Percentiles rank a stretch among this genome's conserved stretches.
These are phyloP conservation scores for Sitobion miscanthi DNA, from an alignment of 1,140 invertebrate species.

Conservation along the genomic window DNA sequence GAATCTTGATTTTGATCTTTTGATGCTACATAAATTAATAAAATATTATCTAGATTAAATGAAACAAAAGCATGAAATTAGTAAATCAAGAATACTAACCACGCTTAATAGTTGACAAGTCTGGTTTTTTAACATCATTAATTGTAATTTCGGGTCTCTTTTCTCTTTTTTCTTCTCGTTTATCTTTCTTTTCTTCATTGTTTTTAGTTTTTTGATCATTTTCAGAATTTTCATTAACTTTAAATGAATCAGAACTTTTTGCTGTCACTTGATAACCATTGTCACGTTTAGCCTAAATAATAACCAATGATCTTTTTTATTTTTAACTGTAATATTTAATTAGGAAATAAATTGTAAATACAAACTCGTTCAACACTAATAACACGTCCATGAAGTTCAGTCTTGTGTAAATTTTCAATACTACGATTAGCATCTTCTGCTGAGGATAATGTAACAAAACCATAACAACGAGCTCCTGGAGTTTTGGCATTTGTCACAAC, in stretches of 20 bases:
- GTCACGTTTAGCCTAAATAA: constrained; percentile 60
- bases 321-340: not conserved
- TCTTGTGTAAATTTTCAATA: constrained; percentile 86
- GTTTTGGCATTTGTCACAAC: constrained; percentile 93
- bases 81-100: not conserved
- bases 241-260: constrained; percentile 60
- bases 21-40: constrained; percentile 4
- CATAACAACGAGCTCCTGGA: constrained; percentile 90
- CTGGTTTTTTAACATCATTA: constrained; percentile 49
- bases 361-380: constrained; percentile 87
- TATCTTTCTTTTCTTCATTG: constrained; percentile 63
- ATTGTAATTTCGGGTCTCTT: constrained; percentile 54
- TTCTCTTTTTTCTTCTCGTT: constrained; percentile 60
- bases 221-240: constrained; percentile 60
- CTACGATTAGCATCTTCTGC: constrained; percentile 87
- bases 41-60: not conserved
- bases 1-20: constrained; percentile 38
- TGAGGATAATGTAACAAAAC: constrained; percentile 92
- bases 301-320: not conserved
- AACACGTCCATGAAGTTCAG: constrained; percentile 89
- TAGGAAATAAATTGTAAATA: not conserved
- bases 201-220: constrained; percentile 63
- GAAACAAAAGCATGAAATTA: not conserved
- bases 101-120: not conserved
- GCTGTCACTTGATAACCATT: constrained; percentile 47